A percentile compares a stretch with the other conserved stretches of the same genome.
Evolutionary conservation across 2,113 vertebrate genomes (phyloP).

Genomic region (Macrotus californicus): DNA sequence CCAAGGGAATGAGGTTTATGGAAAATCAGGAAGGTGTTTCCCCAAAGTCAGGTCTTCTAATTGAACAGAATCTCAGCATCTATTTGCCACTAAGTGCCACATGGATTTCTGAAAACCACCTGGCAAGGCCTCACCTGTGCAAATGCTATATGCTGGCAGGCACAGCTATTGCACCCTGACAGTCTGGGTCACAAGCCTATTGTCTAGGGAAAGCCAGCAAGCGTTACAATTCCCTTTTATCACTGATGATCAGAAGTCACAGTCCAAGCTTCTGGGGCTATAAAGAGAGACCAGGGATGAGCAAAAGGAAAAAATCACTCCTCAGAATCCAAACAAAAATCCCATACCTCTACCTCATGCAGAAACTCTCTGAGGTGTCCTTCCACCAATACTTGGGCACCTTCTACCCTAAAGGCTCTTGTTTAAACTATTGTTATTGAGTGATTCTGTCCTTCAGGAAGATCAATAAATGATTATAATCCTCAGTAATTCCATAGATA

Average conservation of each 20-base stretch:
- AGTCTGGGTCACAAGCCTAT: neutral
- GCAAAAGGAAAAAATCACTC: neutral
- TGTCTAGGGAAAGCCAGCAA: neutral
- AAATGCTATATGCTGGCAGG: neutral
- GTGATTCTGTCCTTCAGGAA: neutral
- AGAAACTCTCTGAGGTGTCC: neutral
- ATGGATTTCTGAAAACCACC: neutral
- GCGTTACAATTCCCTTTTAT: accelerated
- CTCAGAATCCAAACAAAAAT: neutral
- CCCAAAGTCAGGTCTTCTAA: neutral
- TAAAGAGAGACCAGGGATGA: neutral
- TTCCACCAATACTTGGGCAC: accelerated
- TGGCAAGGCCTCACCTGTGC: accelerated
- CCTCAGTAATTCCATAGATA: neutral
- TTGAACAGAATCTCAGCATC: neutral
- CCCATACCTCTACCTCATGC: no score
- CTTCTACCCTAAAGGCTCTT: neutral
- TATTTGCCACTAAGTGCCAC: accelerated
- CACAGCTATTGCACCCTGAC: accelerated
- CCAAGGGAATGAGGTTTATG: accelerated
- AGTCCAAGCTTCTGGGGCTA: accelerated
- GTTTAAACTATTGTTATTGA: neutral
- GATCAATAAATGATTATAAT: neutral
- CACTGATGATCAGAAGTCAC: neutral
- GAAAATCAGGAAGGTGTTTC: neutral